These are phyloP conservation scores for Trichomycterus rosablanca DNA, from an alignment of 2,113 vertebrate species.

Conservation along the genomic window DNA sequence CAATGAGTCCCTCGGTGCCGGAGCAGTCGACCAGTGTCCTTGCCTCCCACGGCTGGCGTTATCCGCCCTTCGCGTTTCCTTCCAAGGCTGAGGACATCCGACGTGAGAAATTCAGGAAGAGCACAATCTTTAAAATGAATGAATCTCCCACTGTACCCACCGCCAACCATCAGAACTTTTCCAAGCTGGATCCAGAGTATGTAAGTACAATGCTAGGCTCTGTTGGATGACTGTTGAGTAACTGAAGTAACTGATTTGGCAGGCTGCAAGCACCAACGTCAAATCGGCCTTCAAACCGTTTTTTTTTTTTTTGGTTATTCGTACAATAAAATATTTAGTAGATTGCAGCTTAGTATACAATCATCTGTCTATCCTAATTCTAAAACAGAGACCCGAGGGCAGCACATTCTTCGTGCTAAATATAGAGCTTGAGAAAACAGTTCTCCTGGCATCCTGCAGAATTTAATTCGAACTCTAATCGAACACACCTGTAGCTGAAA, in stretches of 20 bases:
- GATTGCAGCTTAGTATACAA: background rate
- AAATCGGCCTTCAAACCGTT: constrained; percentile 7
- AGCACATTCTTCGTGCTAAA: background rate
- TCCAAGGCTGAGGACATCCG: constrained; percentile 76
- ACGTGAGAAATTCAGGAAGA: constrained; percentile 77
- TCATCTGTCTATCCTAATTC: background rate
- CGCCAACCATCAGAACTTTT: constrained; percentile 83
- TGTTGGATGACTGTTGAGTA: background rate
- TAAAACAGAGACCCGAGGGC: background rate
- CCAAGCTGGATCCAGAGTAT: constrained; percentile 83
- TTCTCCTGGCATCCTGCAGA: background rate
- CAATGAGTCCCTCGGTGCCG: constrained; percentile 56
- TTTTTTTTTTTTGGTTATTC: background rate
- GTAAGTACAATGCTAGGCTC: constrained; percentile 68
- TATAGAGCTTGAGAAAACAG: background rate
- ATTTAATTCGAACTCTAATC: constrained; percentile 8
- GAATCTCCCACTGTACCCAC: constrained; percentile 69
- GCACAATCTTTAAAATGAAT: constrained; percentile 79
- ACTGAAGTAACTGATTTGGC: constrained; percentile 8
- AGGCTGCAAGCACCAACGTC: constrained; percentile 1
- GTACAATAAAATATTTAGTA: background rate
- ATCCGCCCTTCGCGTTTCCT: constrained; percentile 52
- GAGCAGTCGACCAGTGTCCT: constrained; percentile 58
- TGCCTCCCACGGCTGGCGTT: constrained; percentile 41
- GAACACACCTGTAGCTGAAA: constrained; percentile 17